Percentiles rank a stretch among this genome's conserved stretches.
phyloP scores from a whole-genome alignment of 2,113 vertebrate genomes.

The Scartelaos histophorus region DNA sequence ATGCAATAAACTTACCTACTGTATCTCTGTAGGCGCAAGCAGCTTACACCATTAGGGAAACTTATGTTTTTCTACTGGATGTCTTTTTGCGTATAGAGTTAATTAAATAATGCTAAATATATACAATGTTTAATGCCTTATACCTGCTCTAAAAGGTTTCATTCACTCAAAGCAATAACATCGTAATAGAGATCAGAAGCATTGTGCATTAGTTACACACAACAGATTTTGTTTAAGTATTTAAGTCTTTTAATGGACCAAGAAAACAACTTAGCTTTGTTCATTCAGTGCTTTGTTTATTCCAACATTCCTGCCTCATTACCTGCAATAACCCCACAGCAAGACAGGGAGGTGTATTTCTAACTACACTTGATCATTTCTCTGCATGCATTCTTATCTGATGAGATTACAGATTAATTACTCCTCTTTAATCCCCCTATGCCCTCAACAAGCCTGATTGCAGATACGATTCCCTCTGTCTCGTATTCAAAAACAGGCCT shows the following conservation, averaged over 20 bases:
- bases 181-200: too few relatives aligned
- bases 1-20: too few relatives aligned
- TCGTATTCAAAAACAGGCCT: constrained; percentile 28
- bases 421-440: constrained; percentile 48
- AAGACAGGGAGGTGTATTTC: background rate
- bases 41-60: too few relatives aligned
- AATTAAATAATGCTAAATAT: too few relatives aligned
- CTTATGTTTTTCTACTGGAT: too few relatives aligned
- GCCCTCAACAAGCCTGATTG: constrained; percentile 48
- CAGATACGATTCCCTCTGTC: constrained; percentile 51
- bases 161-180: too few relatives aligned
- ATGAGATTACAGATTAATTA: constrained; percentile 69
- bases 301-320: background rate
- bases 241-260: background rate
- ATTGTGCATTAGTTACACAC: too few relatives aligned
- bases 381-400: constrained; percentile 39
- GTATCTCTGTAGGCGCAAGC: too few relatives aligned
- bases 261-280: background rate
- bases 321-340: background rate
- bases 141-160: too few relatives aligned
- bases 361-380: constrained; percentile 24
- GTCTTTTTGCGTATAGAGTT: too few relatives aligned
- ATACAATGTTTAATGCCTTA: too few relatives aligned
- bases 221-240: background rate
- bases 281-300: background rate